Evolutionary conservation across 2,888 invertebrate genomes (phyloP), one percentile per base, ranked within the genome.

Genomic region (Drosophila fulvimacula): DNA sequence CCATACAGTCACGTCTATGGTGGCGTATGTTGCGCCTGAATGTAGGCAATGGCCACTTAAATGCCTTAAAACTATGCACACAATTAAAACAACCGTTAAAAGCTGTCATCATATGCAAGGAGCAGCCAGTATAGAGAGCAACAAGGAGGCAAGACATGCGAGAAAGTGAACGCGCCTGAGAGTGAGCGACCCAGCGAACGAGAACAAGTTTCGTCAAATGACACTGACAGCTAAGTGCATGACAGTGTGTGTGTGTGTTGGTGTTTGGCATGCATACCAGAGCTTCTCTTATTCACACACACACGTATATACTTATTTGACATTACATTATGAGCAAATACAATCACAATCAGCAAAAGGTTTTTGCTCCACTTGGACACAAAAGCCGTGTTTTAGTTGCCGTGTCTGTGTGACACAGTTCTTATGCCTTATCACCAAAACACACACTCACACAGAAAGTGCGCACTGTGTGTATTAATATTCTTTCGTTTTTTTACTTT

Each of bases 351-450:
- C 67, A 83, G 78, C 58, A 77, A 60, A 79, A 80, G 68, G 66
- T 63, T 82, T 75, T 73, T 82, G 82, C 80, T 84, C 82, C 70
- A 84, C 65, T 82, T 82, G 73, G 70, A 63, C 73, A 77, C 69
- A 87, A 84, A 79, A 82, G 82, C 76, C 65, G 64, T 75, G 66
- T 48, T 44, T 41, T 55, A 58, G 57, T 48, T 72, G 38, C 61
- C 71, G 68, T 75, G 51, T 73, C 63, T 70, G 65, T 73, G 82
- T 80, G 79, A 80, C 79, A 80, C 73, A 80, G 68, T 81, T 81
- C 73, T 68, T 69, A 64, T 75, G 69, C 49, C 73, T 79, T 79
- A 80, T 81, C 79, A 61, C 52, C 69, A 34, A 63, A 53, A 59
- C 48, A 64, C 51, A 59, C 27, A 42, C 39, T 53, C 36, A 53